phyloP scores from a whole-genome alignment of 2,113 vertebrate genomes.

The Larimichthys polyactis region DNA sequence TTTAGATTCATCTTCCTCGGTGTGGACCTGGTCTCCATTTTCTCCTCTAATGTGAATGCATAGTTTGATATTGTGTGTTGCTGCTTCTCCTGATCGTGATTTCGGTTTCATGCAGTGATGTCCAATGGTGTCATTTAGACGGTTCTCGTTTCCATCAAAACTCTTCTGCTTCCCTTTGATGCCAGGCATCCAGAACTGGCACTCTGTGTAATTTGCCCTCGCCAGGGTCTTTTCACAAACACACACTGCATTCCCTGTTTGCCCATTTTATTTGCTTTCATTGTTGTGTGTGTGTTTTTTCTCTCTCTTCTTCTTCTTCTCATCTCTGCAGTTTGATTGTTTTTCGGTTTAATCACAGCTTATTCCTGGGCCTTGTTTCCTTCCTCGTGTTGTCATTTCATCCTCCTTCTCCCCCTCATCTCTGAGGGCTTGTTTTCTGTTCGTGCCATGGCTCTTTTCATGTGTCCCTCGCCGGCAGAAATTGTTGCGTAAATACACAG shows the following conservation, averaged over 20 bases:
- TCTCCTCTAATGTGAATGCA: background rate
- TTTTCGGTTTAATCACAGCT: slow-evolving; percentile 70
- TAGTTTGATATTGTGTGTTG: background rate
- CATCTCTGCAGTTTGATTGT: slow-evolving; percentile 67
- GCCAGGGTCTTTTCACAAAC: slow-evolving; percentile 44
- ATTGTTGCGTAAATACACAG: slow-evolving; percentile 60
- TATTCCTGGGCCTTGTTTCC: slow-evolving; percentile 53
- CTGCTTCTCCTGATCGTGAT: background rate
- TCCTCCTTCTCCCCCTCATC: slow-evolving; percentile 51
- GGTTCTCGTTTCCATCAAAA: slow-evolving; percentile 21
- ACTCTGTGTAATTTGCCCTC: slow-evolving; percentile 50
- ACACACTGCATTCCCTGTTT: slow-evolving; percentile 39
- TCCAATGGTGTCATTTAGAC: slow-evolving; percentile 10
- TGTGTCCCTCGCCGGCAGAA: slow-evolving; percentile 60
- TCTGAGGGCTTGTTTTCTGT: slow-evolving; percentile 74
- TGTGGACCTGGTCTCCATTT: background rate
- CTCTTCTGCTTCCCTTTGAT: slow-evolving; percentile 37
- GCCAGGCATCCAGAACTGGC: slow-evolving; percentile 32
- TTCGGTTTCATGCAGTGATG: background rate
- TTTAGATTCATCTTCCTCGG: background rate
- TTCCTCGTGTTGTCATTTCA: slow-evolving; percentile 58
- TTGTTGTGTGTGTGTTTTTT: slow-evolving; percentile 26
- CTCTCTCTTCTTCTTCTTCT: slow-evolving; percentile 5
- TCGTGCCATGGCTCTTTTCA: slow-evolving; percentile 67
- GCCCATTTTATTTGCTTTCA: slow-evolving; percentile 58